Percentiles rank a stretch among this genome's conserved stretches.
Evolutionary conservation across 2,888 invertebrate genomes (phyloP).

Genomic region (Leucophenga montana): DNA sequence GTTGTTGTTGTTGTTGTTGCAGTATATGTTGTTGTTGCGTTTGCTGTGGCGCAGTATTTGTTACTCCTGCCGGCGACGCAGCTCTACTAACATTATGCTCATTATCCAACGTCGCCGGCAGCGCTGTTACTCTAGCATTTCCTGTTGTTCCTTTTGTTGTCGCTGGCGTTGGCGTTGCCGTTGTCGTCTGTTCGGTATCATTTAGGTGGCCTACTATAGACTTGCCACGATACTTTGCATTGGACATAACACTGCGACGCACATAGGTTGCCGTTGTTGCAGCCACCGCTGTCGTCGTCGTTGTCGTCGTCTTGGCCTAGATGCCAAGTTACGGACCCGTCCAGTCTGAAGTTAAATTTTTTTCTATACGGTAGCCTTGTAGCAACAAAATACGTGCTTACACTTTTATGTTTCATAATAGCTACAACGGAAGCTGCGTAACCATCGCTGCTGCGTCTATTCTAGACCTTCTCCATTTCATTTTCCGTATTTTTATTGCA

Average conservation of each 20-base stretch:
- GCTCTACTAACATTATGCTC: slow-evolving; percentile 34
- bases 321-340: slow-evolving; percentile 42
- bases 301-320: slow-evolving; percentile 42
- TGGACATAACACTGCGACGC: slow-evolving; percentile 64
- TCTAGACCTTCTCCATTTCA: not conserved
- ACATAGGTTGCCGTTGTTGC: slow-evolving; percentile 46
- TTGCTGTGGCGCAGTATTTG: slow-evolving; percentile 33
- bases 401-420: slow-evolving; percentile 63
- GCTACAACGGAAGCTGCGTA: not conserved
- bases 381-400: slow-evolving; percentile 45
- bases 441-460: not conserved
- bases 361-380: too few species aligned
- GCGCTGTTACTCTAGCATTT: slow-evolving; percentile 37
- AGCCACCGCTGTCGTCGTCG: slow-evolving; percentile 35
- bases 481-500: slow-evolving; percentile 47
- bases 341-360: too few species aligned
- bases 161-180: slow-evolving; percentile 20
- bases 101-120: slow-evolving; percentile 23
- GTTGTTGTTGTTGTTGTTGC: slow-evolving; percentile 45
- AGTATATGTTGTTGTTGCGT: slow-evolving; percentile 26
- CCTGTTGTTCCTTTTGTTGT: slow-evolving; percentile 31
- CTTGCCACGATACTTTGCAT: slow-evolving; percentile 68
- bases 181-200: slow-evolving; percentile 45
- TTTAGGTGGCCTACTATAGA: slow-evolving; percentile 59
- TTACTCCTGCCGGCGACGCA: slow-evolving; percentile 29